Percentiles rank a stretch among this genome's conserved stretches.
phyloP scores from a whole-genome alignment of 2,113 vertebrate genomes.

The Xiphophorus maculatus region DNA sequence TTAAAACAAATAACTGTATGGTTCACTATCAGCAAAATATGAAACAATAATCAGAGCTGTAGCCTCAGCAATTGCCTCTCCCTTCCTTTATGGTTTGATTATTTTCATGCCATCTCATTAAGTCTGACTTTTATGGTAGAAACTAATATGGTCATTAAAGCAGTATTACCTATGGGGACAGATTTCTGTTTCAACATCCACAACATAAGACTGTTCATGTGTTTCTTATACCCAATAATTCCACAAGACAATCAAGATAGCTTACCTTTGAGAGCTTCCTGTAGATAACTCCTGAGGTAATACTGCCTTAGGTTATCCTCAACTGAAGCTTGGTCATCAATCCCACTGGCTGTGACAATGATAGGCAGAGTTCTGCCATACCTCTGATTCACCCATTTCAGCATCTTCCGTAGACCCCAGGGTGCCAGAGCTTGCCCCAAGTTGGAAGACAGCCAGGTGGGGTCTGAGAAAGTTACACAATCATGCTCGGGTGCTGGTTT shows the following conservation, averaged over 20 bases:
- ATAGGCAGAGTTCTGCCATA: conserved; percentile 83
- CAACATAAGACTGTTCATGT: background rate
- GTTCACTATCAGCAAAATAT: no score
- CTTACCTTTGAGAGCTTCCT: conserved; percentile 92
- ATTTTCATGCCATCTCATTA: conserved; percentile 54
- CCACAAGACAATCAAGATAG: background rate
- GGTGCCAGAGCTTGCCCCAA: conserved; percentile 85
- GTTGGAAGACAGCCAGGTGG: conserved; percentile 84
- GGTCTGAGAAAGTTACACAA: conserved; percentile 83
- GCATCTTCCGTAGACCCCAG: conserved; percentile 85
- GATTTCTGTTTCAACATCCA: conserved; percentile 2
- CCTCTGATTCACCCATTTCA: conserved; percentile 85
- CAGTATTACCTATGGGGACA: conserved; percentile 6
- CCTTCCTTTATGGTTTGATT: conserved; percentile 52
- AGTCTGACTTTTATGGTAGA: conserved; percentile 38
- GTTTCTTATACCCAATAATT: background rate
- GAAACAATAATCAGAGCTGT: conserved; percentile 5
- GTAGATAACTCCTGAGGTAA: conserved; percentile 86
- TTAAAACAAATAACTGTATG: background rate
- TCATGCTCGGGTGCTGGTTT: conserved; percentile 76
- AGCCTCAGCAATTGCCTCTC: conserved; percentile 5
- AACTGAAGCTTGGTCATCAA: conserved; percentile 85
- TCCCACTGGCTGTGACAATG: conserved; percentile 88
- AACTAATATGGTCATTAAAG: conserved; percentile 44
- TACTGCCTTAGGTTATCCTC: conserved; percentile 86